Conservation (phyloP, 2,888 invertebrate genomes). For the Crossocerus cetratus region DNA sequence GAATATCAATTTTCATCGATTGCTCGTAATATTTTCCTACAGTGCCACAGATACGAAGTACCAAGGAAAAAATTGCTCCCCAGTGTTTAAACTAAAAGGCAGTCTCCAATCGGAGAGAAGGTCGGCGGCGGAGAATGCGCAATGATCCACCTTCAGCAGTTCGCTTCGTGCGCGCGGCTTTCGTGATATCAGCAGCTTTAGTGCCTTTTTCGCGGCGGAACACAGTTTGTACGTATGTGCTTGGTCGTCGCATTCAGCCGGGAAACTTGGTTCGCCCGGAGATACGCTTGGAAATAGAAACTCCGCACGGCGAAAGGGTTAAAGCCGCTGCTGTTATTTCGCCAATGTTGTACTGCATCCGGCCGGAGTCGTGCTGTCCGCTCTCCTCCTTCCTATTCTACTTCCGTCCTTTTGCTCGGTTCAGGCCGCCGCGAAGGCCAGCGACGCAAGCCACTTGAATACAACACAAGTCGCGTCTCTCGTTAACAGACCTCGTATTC, state of each 20-base stretch:
- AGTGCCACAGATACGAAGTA: no score
- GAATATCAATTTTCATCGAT: no score
- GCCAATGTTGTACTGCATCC: neutral
- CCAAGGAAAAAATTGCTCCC: no score
- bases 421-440: conserved; percentile 15
- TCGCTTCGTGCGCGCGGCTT: neutral
- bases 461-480: no score
- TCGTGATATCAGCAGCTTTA: neutral
- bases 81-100: no score
- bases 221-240: neutral
- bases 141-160: neutral
- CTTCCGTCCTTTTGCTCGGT: conserved; percentile 9
- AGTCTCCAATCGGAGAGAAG: no score
- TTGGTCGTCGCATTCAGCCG: neutral
- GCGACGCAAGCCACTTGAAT: no score
- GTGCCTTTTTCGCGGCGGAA: neutral
- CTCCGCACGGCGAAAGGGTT: neutral
- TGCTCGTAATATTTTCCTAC: no score
- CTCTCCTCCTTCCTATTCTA: conserved; percentile 18
- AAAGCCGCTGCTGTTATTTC: neutral
- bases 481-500: no score
- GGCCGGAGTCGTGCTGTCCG: neutral
- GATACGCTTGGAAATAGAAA: conserved; percentile 4
- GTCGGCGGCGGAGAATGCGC: no score
- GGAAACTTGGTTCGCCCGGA: neutral